Evolutionary conservation across 2,113 vertebrate species (phyloP).

Genomic region (Nematolebias whitei): DNA sequence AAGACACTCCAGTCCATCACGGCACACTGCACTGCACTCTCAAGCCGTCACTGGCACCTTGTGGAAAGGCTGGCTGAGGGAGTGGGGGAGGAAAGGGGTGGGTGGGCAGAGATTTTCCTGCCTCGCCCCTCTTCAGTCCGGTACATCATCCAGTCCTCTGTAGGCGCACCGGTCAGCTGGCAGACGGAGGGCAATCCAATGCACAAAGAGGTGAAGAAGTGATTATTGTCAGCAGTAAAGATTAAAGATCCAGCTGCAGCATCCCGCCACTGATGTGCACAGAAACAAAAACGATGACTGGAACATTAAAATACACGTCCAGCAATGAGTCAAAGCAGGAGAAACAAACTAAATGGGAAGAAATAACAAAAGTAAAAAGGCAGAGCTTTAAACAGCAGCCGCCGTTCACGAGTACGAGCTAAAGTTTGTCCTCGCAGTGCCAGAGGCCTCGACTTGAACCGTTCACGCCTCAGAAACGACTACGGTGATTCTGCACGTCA

Average conservation of each 20-base stretch:
- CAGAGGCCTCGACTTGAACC: too few relatives aligned
- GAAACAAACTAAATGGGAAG: too few relatives aligned
- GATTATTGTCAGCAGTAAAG: conserved; percentile 49
- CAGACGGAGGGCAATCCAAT: conserved; percentile 45
- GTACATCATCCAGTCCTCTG: conserved; percentile 60
- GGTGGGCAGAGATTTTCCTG: conserved; percentile 42
- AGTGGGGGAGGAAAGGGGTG: conserved; percentile 4
- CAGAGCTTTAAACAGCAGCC: too few relatives aligned
- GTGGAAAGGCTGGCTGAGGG: conserved; percentile 62
- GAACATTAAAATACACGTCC: too few relatives aligned
- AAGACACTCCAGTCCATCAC: conserved; percentile 78
- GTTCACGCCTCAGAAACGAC: too few relatives aligned
- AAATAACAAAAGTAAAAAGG: neutral
- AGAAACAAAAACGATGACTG: too few relatives aligned
- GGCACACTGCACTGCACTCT: conserved; percentile 81
- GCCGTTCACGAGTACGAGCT: too few relatives aligned
- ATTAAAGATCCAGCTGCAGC: conserved; percentile 10
- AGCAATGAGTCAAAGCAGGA: too few relatives aligned
- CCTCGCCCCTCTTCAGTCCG: conserved; percentile 46
- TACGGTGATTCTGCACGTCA: too few relatives aligned
- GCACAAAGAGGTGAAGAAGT: conserved; percentile 39
- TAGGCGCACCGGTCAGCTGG: conserved; percentile 69
- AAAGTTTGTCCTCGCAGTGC: too few relatives aligned
- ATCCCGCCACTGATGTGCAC: neutral
- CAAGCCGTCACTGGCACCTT: conserved; percentile 80